Evolutionary conservation across 2,797 vertebrate species (phyloP), one percentile per base, ranked within the genome.

Genomic region (Esox lucius): DNA sequence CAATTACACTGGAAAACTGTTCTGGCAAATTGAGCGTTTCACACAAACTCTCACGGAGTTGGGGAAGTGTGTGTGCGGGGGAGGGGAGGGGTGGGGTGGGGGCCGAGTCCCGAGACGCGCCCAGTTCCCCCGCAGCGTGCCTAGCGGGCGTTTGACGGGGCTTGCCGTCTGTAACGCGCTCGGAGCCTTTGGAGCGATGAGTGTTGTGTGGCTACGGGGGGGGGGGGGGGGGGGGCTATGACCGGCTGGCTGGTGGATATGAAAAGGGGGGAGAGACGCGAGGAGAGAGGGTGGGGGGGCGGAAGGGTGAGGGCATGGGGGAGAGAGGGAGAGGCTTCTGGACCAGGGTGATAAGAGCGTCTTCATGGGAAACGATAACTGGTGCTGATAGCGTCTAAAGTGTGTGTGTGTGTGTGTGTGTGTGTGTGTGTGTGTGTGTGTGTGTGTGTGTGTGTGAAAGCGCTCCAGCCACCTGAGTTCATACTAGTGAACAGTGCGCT

Each of bases 1-100:
- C 96, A 98, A 98, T 99, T 99, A 98, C 97, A 98, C 97, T 98
- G 97, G 98, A 99, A 99, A 99, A 99, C 96, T 97, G 98, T 97
- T 98, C 97, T 98, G 97, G 97, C 96, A 98, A 99, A 99, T 99
- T 98, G 97, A 98, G 96, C 96, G 94, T 97, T 53, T 97, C 95
- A 94, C 96, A 95, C 53, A 59, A 53, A 70, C 78, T 19, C 84
- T 86, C 87, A 80, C 59, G 22, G 24, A 51, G 48, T 70, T n/a
- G 42, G 28, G 66, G 22, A 59, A 5, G 69, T 46, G 61, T 64
- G 68, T 68, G 51, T 64, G 91, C 91, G 91, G 89, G 85, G 88
- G 83, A 84, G 84, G 81, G 87, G 77, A 84, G 84, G 73, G 86
- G 75, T 81, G 31, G 84, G 78, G 84, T n/a, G n/a, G 16, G 19